phyloP scores from a whole-genome alignment of 2,888 invertebrate genomes.

The Balanococcus diminutus region DNA sequence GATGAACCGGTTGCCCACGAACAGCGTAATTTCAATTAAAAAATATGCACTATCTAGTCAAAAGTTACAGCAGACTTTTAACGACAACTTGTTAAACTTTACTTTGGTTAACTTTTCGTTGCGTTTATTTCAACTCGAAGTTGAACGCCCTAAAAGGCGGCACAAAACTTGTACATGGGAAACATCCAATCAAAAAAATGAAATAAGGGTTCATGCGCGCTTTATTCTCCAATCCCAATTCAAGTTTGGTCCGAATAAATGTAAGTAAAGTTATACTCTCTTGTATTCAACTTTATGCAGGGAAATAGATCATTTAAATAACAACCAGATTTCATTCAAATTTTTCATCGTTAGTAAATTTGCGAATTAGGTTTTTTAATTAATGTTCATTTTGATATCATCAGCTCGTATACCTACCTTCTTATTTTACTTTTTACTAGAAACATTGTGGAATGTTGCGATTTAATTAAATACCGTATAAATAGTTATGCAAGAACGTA shows the following conservation, averaged over 20 bases:
- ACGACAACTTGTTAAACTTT: constrained; percentile 40
- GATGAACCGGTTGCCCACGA: background rate
- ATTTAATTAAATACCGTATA: too few species aligned
- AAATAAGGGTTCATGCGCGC: constrained; percentile 35
- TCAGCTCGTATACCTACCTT: background rate
- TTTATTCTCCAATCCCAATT: constrained; percentile 34
- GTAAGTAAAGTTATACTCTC: constrained; percentile 30
- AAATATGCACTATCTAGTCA: background rate
- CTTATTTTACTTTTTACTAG: background rate
- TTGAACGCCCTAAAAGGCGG: constrained; percentile 44
- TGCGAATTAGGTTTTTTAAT: background rate
- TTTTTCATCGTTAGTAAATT: background rate
- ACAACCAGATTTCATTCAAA: constrained; percentile 1
- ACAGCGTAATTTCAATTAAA: background rate
- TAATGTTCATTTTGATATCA: too few species aligned
- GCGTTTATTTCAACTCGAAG: constrained; percentile 29
- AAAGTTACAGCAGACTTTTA: constrained; percentile 41
- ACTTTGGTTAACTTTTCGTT: constrained; percentile 43
- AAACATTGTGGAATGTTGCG: background rate
- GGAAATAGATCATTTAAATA: background rate
- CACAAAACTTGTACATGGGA: constrained; percentile 18
- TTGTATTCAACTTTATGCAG: constrained; percentile 9
- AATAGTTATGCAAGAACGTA: too few species aligned
- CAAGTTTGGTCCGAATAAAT: background rate
- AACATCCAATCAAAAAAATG: constrained; percentile 22